Evolutionary conservation across 2,797 vertebrate species (phyloP).

Genomic region (Notoglanidium macrostoma): DNA sequence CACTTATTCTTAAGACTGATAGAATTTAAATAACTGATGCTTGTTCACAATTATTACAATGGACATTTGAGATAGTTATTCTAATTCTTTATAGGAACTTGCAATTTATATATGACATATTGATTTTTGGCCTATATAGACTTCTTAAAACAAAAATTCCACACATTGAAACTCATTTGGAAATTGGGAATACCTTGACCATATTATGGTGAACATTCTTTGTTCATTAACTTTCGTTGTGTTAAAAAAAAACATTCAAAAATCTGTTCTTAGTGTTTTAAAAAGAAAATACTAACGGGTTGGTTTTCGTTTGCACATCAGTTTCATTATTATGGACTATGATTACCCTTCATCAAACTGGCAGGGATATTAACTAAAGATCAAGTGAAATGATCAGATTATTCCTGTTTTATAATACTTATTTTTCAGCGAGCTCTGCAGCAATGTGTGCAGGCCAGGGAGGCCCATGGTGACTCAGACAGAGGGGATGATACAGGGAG

Average conservation of each 20-base stretch:
- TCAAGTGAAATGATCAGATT: not conserved
- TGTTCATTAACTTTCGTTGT: not conserved
- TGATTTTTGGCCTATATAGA: not conserved
- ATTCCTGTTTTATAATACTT: conserved; percentile 18
- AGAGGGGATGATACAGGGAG: conserved; percentile 17
- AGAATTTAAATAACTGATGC: not conserved
- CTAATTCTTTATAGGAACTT: not conserved
- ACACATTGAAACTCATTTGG: not conserved
- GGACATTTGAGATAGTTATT: not conserved
- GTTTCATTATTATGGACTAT: not conserved
- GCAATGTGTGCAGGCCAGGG: conserved; percentile 1
- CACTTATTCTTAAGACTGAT: not conserved
- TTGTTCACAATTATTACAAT: not conserved
- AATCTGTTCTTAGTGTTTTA: not conserved
- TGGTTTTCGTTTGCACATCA: not conserved
- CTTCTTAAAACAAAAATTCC: not conserved
- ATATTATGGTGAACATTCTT: not conserved
- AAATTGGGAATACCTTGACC: not conserved
- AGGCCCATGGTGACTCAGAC: not conserved
- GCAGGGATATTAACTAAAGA: conserved; percentile 21
- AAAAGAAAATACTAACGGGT: not conserved
- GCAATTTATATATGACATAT: not conserved
- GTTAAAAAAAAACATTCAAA: not conserved
- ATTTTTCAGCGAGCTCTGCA: conserved; percentile 16
- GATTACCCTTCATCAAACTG: not conserved